Conservation (phyloP, 64 coral and sea anemone genomes). For the Dendrophyllia cribrosa region DNA sequence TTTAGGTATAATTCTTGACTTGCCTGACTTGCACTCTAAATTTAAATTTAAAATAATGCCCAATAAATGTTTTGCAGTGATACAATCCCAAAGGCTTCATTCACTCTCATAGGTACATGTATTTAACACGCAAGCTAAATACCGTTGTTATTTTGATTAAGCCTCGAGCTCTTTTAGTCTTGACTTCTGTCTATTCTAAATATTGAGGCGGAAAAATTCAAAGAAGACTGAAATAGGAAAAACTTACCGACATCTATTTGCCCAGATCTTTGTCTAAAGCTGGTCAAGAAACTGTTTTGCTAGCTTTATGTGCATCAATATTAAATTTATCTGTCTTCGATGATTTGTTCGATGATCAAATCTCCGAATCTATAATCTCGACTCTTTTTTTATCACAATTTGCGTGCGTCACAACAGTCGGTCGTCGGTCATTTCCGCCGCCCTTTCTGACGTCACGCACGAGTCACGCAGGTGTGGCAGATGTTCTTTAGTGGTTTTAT, state of each 20-base stretch:
- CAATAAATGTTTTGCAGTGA: no score
- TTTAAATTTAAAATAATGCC: no score
- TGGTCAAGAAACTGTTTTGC: neutral
- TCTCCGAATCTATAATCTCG: neutral
- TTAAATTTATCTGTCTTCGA: neutral
- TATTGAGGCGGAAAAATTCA: neutral
- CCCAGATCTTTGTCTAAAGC: no score
- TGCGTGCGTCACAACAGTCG: slow-evolving; percentile 32
- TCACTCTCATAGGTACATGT: no score
- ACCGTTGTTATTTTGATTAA: neutral
- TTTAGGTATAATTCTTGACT: no score
- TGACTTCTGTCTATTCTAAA: neutral
- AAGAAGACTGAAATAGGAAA: neutral
- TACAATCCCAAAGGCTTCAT: no score
- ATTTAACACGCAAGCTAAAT: neutral
- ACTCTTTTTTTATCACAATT: neutral
- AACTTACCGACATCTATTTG: slow-evolving; percentile 6
- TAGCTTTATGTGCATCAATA: neutral
- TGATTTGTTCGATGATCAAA: neutral
- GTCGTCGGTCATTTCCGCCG: slow-evolving; percentile 17
- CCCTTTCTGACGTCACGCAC: slow-evolving; percentile 30
- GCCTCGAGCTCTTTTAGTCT: neutral
- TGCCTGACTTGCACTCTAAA: no score
- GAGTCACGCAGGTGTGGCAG: slow-evolving; percentile 12
- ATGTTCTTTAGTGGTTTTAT: neutral